Evolutionary conservation across 2,113 vertebrate species (phyloP).

Genomic region (Channa argus): DNA sequence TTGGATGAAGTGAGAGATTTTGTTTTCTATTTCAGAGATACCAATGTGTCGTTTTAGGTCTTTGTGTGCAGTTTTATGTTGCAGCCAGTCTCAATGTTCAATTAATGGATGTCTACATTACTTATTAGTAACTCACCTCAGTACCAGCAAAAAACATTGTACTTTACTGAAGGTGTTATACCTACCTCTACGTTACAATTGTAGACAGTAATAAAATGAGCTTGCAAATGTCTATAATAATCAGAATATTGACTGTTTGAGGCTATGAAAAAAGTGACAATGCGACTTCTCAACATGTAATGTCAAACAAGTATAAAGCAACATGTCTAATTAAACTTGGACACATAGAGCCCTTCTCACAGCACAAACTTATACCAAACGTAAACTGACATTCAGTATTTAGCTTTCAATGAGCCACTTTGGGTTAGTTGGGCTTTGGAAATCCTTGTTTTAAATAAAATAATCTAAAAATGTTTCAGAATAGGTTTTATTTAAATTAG

Average conservation of each 20-base stretch:
- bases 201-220: not conserved
- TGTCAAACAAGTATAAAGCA: not conserved
- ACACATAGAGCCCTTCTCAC: not conserved
- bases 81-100: not conserved
- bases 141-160: not conserved
- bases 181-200: not conserved
- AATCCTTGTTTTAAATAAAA: no score
- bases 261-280: not conserved
- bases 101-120: not conserved
- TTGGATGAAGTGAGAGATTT: not conserved
- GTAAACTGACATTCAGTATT: no score
- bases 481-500: no score
- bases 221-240: not conserved
- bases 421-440: no score
- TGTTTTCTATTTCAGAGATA: slow-evolving; percentile 8
- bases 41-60: not conserved
- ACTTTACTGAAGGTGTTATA: slow-evolving; percentile 6
- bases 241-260: no score
- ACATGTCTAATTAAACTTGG: not conserved
- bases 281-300: not conserved
- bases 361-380: no score
- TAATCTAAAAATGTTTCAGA: no score
- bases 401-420: no score
- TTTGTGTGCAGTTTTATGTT: not conserved
- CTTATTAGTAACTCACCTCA: slow-evolving; percentile 5